Evolutionary conservation across 2,113 vertebrate species (phyloP).

Genomic region (Tringa solitaria): DNA sequence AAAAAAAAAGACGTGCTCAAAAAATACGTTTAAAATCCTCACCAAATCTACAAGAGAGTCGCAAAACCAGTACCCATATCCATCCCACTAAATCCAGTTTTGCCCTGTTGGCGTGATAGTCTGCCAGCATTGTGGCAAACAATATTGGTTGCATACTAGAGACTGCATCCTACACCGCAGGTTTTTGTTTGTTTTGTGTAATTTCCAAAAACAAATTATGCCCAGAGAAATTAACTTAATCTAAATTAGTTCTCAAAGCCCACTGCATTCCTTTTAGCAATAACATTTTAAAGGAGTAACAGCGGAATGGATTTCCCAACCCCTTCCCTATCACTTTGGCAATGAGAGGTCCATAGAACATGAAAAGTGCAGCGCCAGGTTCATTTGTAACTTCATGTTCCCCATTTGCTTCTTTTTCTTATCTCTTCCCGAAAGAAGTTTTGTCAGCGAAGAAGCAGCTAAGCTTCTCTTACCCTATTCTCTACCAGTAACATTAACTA

Average conservation of each 20-base stretch:
- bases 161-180: not conserved
- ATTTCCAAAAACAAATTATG: not conserved
- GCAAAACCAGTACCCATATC: not conserved
- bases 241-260: not conserved
- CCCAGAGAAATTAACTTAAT: not conserved
- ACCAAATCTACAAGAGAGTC: not conserved
- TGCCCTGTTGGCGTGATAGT: not conserved
- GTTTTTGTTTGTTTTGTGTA: not conserved
- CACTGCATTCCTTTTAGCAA: not conserved
- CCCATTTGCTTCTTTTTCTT: not conserved
- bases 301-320: not conserved
- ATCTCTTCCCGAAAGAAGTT: not conserved
- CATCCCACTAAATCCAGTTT: not conserved
- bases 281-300: not conserved
- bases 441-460: not conserved
- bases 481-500: not conserved
- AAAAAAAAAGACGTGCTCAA: constrained; percentile 34
- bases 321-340: not conserved
- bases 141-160: not conserved
- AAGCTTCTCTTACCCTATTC: not conserved
- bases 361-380: not conserved
- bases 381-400: not conserved
- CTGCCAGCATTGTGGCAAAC: not conserved
- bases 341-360: not conserved
- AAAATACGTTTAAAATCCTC: not conserved